phyloP scores from a whole-genome alignment of 2,797 vertebrate genomes.

The Rhinichthys osculus region DNA sequence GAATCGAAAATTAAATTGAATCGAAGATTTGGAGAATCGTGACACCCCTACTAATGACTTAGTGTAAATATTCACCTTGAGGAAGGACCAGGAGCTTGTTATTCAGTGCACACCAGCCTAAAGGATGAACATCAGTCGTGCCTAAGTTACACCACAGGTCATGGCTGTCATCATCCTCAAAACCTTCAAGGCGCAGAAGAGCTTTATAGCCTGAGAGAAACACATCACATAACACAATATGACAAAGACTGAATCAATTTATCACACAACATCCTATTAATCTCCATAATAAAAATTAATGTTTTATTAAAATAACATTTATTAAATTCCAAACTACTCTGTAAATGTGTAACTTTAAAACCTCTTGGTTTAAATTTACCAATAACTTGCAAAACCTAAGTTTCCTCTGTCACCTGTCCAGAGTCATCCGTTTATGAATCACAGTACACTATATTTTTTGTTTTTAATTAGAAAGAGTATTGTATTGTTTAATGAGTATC shows the following conservation, averaged over 20 bases:
- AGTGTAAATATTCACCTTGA: slow-evolving; percentile 80
- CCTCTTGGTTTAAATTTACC: background rate
- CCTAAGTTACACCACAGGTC: slow-evolving; percentile 97
- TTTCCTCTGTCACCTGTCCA: background rate
- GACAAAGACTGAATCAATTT: background rate
- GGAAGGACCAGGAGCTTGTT: slow-evolving; percentile 96
- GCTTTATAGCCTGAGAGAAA: slow-evolving; percentile 88
- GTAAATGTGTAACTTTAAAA: background rate
- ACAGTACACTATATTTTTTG: background rate
- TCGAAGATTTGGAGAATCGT: too few species aligned
- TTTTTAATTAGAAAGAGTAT: background rate
- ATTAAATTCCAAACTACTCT: background rate
- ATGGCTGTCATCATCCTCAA: slow-evolving; percentile 84
- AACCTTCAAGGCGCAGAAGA: slow-evolving; percentile 90
- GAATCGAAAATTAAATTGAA: too few species aligned
- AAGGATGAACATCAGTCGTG: slow-evolving; percentile 90
- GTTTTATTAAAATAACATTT: background rate
- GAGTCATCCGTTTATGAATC: background rate
- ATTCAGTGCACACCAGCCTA: slow-evolving; percentile 95
- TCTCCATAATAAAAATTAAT: background rate
- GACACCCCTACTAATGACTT: too few species aligned
- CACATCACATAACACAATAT: background rate
- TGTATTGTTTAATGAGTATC: background rate
- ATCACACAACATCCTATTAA: background rate
- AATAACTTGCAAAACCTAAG: background rate